phyloP scores from a whole-genome alignment of 2,888 invertebrate species.

The Heterodera filipjevi region DNA sequence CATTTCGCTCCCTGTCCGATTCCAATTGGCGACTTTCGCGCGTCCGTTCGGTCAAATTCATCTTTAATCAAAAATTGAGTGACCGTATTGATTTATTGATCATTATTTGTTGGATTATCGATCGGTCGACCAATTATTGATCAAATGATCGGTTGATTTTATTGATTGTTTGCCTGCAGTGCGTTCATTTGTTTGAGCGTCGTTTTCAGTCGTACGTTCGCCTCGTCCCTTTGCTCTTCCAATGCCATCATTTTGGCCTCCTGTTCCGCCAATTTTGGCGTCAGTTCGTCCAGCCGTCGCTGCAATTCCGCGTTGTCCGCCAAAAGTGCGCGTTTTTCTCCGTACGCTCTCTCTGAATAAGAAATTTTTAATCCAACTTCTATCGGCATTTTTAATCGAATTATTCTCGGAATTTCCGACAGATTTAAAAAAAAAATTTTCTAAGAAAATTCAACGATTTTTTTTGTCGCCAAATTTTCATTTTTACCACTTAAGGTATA shows the following conservation, averaged over 20 bases:
- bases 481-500: no score
- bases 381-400: neutral
- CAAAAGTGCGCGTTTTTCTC: conserved; percentile 36
- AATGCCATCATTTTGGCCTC: conserved; percentile 46
- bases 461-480: no score
- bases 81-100: neutral
- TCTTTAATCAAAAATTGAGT: conserved; percentile 15
- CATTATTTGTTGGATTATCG: no score
- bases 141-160: neutral
- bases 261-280: conserved; percentile 49
- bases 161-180: conserved; percentile 29
- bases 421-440: no score
- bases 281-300: conserved; percentile 47
- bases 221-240: conserved; percentile 39
- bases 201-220: conserved; percentile 27
- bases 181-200: conserved; percentile 27
- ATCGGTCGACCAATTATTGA: neutral
- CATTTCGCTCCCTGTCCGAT: conserved; percentile 10
- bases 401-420: neutral
- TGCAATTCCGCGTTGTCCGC: conserved; percentile 50
- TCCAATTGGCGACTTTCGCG: conserved; percentile 23
- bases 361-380: neutral
- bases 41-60: conserved; percentile 21
- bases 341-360: conserved; percentile 7
- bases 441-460: no score